Conservation (phyloP, 2,113 vertebrate genomes). For the Hippolais icterina region DNA sequence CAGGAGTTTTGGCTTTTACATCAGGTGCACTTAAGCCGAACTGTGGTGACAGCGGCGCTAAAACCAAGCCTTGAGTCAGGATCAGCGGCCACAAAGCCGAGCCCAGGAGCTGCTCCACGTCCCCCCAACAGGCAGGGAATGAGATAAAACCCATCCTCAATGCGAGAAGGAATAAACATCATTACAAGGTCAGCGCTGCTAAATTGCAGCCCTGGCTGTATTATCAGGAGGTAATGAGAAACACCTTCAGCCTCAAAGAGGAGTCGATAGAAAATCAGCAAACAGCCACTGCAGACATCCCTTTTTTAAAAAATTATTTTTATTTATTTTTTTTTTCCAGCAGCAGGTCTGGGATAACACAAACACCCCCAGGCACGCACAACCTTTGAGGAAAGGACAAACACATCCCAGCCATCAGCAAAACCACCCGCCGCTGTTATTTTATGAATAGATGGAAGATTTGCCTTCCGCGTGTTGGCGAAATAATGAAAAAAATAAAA, state of each 20-base stretch:
- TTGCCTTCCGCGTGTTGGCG: not conserved
- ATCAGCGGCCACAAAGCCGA: not conserved
- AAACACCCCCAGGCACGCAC: not conserved
- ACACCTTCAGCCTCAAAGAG: conserved; percentile 18
- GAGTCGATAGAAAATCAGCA: conserved; percentile 36
- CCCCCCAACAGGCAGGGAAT: not conserved
- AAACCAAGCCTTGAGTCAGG: not conserved
- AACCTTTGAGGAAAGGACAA: not conserved
- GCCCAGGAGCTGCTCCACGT: not conserved
- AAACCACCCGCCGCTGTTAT: not conserved
- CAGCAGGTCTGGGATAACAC: not conserved
- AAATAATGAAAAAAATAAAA: not conserved
- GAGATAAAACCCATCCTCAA: not conserved
- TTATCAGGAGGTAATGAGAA: conserved; percentile 39
- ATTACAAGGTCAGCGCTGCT: conserved; percentile 8
- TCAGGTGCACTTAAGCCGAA: not conserved
- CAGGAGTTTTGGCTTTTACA: not conserved
- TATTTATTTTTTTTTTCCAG: not conserved
- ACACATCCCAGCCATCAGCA: not conserved
- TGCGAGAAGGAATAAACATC: conserved; percentile 9
- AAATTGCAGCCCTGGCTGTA: not conserved
- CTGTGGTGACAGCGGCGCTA: not conserved
- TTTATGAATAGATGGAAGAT: not conserved
- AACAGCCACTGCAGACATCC: not conserved
- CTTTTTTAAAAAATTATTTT: not conserved